Base-by-base conservation (phyloP, 2,797 vertebrate genomes). In the Lagocephalus sceleratus region DNA sequence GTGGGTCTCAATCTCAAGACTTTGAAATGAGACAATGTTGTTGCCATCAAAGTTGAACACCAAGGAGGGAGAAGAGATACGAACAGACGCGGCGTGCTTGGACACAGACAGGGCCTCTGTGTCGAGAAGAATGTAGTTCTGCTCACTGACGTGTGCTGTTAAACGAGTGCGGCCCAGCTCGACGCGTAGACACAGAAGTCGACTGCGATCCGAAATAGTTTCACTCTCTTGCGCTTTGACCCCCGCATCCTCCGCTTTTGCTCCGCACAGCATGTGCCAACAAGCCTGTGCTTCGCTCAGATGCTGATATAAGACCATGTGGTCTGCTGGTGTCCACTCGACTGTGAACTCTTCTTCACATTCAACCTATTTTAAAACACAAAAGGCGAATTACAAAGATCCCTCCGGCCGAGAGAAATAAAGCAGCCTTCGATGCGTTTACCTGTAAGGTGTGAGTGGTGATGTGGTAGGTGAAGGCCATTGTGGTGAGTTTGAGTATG, bases 241-340 rank as follows among this genome's bases (percentile, higher is more conserved):
- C 0, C 20, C 21, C 29, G 29, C 1, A 4, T 68, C 55, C n/a
- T 59, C 62, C 41, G 10, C 72, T 23, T 32, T 51, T 0, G 84
- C 38, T 1, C 60, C 54, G 45, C 38, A 47, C 52, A 98, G 86
- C 43, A 90, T 81, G 41, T 65, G 71, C 26, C 87, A 92, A 77
- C 92, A 95, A 47, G 86, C 86, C 59, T 86, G 61, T 49, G 91
- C 94, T 71, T 94, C 92, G 20, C 90, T 81, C 47, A 86, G 53
- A 64, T 98, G 97, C 52, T 98, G 95, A 78, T 94, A 98, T 32
- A 98, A 76, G 66, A 95, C 92, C 94, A 98, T 98, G 87, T 99
- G 96, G 81, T 94, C 92, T 0, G 91, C 84, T 0, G 96, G 94
- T 0, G 92, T 95, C 97, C 97, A 98, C 3, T 93, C 90, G 1